Evolutionary conservation across 2,113 vertebrate species (phyloP).

Genomic region (Zingel zingel): DNA sequence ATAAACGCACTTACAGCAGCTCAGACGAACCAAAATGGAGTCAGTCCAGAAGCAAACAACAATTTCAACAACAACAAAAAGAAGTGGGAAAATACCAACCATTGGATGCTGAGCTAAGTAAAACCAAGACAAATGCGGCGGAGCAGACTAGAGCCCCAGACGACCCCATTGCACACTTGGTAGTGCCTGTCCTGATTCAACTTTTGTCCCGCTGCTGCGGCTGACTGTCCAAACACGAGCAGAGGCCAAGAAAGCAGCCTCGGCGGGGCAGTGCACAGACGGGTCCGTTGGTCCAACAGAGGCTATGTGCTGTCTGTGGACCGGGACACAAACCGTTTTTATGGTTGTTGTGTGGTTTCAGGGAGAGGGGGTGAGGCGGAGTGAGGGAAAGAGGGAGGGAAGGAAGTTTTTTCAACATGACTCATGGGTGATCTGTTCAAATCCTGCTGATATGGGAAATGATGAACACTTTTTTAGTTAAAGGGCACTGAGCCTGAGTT

Average conservation of each 20-base stretch:
- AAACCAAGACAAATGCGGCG: slow-evolving; percentile 35
- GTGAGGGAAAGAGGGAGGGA: slow-evolving; percentile 29
- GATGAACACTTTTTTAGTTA: no score
- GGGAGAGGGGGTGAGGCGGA: background rate
- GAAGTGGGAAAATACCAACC: slow-evolving; percentile 48
- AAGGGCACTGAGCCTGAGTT: background rate
- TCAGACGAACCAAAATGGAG: slow-evolving; percentile 59
- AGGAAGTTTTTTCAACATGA: slow-evolving; percentile 70
- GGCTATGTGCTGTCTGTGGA: slow-evolving; percentile 4
- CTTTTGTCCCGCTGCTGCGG: background rate
- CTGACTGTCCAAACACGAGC: slow-evolving; percentile 1
- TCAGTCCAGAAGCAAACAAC: slow-evolving; percentile 15
- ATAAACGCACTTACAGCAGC: background rate
- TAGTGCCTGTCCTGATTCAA: background rate
- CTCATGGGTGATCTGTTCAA: slow-evolving; percentile 40
- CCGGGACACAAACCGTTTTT: slow-evolving; percentile 10
- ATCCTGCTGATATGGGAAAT: slow-evolving; percentile 3
- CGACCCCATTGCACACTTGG: slow-evolving; percentile 48
- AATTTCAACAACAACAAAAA: slow-evolving; percentile 2
- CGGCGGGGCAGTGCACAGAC: background rate
- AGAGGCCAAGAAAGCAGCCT: slow-evolving; percentile 29
- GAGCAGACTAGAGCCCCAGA: slow-evolving; percentile 26
- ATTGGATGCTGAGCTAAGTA: slow-evolving; percentile 44
- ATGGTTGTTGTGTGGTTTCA: slow-evolving; percentile 29
- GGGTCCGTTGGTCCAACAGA: slow-evolving; percentile 41